Conservation (phyloP, 2,797 vertebrate species). For the Otolemur crassicaudatus region DNA sequence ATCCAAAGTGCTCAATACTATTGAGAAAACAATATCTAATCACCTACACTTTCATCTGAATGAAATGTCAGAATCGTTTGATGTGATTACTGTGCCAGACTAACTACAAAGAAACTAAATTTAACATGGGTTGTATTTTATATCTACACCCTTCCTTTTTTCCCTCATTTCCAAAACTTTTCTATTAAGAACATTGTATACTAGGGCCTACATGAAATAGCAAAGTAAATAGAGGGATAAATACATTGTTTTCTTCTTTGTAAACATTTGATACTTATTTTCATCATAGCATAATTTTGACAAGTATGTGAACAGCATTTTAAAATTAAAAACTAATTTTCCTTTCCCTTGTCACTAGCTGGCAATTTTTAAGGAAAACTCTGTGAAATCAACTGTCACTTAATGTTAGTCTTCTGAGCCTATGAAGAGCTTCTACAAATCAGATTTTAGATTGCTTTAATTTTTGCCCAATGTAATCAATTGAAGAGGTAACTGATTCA, state of each 20-base stretch:
- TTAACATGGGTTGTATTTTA: not conserved
- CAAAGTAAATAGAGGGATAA: not conserved
- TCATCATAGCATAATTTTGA: not conserved
- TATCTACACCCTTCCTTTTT: not conserved
- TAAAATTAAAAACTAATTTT: not conserved
- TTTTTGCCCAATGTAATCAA: constrained; percentile 58
- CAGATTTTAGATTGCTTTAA: constrained; percentile 57
- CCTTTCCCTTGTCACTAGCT: not conserved
- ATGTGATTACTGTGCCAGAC: not conserved
- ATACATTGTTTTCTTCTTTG: not conserved
- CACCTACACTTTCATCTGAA: too few relatives aligned
- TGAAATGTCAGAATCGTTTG: not conserved
- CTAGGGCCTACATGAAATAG: not conserved
- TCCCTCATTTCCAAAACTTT: not conserved
- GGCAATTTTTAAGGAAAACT: constrained; percentile 47
- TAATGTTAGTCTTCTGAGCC: constrained; percentile 31
- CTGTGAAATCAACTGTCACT: constrained; percentile 1
- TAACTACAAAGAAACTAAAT: not conserved
- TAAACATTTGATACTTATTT: not conserved
- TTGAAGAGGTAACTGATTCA: constrained; percentile 50
- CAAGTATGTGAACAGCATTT: not conserved
- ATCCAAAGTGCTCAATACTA: too few relatives aligned
- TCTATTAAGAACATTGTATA: not conserved
- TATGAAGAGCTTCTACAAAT: constrained; percentile 34
- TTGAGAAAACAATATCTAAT: too few relatives aligned